Conservation (phyloP, 2,113 vertebrate species). For the Mormyrus lacerda region DNA sequence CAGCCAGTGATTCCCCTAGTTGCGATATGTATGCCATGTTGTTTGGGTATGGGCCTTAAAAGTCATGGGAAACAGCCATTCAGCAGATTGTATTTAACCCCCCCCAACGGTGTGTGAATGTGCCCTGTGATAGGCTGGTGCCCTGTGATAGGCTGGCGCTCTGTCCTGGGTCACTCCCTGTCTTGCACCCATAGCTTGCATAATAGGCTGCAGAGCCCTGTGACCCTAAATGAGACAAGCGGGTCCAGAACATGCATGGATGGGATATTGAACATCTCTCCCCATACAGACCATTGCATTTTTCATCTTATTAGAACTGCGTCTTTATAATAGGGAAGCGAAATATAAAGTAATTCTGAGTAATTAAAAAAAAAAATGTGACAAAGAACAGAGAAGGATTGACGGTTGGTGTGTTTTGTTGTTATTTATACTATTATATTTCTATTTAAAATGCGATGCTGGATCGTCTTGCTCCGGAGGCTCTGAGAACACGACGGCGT, state of each 20-base stretch:
- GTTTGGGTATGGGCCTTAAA: neutral
- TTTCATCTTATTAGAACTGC: neutral
- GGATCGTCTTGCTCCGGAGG: neutral
- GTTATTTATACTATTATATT: neutral
- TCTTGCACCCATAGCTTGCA: neutral
- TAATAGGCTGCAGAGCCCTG: neutral
- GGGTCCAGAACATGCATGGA: neutral
- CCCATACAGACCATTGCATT: neutral
- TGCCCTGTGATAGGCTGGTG: no score
- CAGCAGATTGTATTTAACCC: neutral
- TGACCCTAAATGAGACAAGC: neutral
- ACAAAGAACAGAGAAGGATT: neutral
- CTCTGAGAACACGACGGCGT: neutral
- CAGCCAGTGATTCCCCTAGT: neutral
- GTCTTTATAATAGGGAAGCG: neutral
- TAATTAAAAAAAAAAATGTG: neutral
- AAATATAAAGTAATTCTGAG: neutral
- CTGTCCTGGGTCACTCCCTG: neutral
- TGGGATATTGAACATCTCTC: neutral
- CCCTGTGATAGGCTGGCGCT: no score
- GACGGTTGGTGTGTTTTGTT: neutral
- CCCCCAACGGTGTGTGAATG: no score
- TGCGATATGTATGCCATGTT: neutral
- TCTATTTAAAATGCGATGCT: neutral
- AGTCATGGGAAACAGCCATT: neutral